These are phyloP conservation scores for Xenentodon cancila DNA, from an alignment of 2,797 vertebrate genomes.

Conservation along the genomic window DNA sequence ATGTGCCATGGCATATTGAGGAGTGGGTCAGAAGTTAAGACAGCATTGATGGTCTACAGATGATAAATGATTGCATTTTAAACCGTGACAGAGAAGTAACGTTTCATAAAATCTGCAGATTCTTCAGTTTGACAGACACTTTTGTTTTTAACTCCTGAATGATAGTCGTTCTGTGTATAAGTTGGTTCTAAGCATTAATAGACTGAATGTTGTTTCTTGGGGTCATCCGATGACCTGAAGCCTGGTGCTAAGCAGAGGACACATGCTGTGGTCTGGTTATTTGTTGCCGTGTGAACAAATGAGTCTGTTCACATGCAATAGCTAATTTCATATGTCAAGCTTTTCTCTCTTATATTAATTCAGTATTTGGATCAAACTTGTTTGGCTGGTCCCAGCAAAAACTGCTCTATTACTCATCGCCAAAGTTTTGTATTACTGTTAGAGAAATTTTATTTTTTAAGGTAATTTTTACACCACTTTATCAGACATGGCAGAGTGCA, in stretches of 20 bases:
- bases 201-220: slow-evolving; percentile 55
- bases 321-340: slow-evolving; percentile 32
- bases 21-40: slow-evolving; percentile 12
- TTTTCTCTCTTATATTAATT: slow-evolving; percentile 44
- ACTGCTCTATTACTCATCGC: slow-evolving; percentile 40
- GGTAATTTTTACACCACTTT: slow-evolving; percentile 51
- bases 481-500: slow-evolving; percentile 18
- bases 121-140: neutral
- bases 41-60: slow-evolving; percentile 9
- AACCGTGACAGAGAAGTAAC: slow-evolving; percentile 35
- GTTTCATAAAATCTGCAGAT: slow-evolving; percentile 33
- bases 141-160: slow-evolving; percentile 20
- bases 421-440: slow-evolving; percentile 67
- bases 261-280: slow-evolving; percentile 14
- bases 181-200: slow-evolving; percentile 28
- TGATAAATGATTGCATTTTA: slow-evolving; percentile 22
- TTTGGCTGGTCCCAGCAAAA: slow-evolving; percentile 78
- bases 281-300: slow-evolving; percentile 45
- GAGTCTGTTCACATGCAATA: slow-evolving; percentile 10
- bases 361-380: slow-evolving; percentile 59
- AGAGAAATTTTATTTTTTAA: slow-evolving; percentile 59
- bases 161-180: slow-evolving; percentile 16
- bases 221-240: slow-evolving; percentile 45
- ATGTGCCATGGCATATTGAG: slow-evolving; percentile 46
- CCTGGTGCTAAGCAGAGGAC: slow-evolving; percentile 60